Evolutionary conservation across 2,888 invertebrate genomes (phyloP).

Genomic region (Lasioglossum zephyrum): DNA sequence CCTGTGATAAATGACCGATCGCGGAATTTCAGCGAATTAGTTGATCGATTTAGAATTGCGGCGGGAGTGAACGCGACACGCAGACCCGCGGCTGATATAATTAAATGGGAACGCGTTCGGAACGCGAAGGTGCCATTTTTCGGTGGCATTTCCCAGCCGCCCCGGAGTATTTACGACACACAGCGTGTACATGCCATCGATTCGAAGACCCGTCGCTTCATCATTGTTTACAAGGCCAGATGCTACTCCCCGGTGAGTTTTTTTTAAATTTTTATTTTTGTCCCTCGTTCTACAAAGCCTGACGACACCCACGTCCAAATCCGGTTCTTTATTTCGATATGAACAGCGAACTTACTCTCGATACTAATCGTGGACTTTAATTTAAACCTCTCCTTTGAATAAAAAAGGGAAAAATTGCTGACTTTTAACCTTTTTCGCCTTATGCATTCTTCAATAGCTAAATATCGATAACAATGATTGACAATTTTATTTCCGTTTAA

Average conservation of each 20-base stretch:
- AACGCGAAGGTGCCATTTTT: neutral
- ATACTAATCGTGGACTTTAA: neutral
- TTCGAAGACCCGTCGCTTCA: neutral
- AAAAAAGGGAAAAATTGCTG: neutral
- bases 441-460: too few relatives aligned
- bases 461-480: too few relatives aligned
- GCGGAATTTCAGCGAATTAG: conserved; percentile 30
- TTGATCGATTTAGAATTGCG: conserved; percentile 42
- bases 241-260: conserved; percentile 33
- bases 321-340: neutral
- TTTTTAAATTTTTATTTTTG: neutral
- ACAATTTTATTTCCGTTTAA: neutral
- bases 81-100: neutral
- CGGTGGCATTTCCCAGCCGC: neutral
- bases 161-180: neutral
- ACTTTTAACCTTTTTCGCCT: neutral
- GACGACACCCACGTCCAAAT: neutral
- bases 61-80: neutral
- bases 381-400: neutral
- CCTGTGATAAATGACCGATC: conserved; percentile 36
- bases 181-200: conserved; percentile 14
- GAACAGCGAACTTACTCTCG: neutral
- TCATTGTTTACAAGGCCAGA: conserved; percentile 18
- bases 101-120: neutral
- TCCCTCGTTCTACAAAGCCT: neutral